Evolutionary conservation across 2,888 invertebrate genomes (phyloP).

Genomic region (Phrixothrix hirtus): DNA sequence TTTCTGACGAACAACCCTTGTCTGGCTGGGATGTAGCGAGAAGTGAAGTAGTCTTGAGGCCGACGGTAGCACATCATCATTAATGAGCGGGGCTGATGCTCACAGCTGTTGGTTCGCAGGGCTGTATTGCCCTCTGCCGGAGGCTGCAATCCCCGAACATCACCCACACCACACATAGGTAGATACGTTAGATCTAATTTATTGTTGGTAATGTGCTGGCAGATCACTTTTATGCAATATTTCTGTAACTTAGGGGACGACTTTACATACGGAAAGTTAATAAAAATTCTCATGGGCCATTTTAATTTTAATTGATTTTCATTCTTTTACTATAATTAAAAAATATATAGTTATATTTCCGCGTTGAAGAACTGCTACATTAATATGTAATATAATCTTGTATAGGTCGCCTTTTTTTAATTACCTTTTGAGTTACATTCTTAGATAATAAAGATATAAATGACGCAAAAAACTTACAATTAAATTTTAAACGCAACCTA

Average conservation of each 20-base stretch:
- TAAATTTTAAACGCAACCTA: no score
- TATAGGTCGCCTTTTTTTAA: no score
- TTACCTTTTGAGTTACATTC: no score
- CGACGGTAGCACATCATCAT: constrained; percentile 72
- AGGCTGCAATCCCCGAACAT: constrained; percentile 38
- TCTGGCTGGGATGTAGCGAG: constrained; percentile 50
- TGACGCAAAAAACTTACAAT: no score
- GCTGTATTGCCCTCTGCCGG: constrained; percentile 41
- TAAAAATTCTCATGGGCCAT: constrained; percentile 7
- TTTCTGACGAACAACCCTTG: constrained; percentile 42
- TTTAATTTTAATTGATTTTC: not conserved
- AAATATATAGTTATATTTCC: no score
- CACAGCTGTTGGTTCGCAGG: constrained; percentile 48
- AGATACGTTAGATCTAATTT: constrained; percentile 29
- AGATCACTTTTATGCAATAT: constrained; percentile 23
- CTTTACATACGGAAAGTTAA: constrained; percentile 13
- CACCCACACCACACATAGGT: constrained; percentile 44
- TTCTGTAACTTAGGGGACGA: constrained; percentile 20
- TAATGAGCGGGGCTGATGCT: constrained; percentile 65
- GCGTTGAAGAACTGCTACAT: no score
- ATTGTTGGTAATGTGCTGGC: constrained; percentile 23
- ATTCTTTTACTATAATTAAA: no score
- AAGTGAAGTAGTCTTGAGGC: constrained; percentile 76
- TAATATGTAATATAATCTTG: no score
- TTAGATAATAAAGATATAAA: no score